These are phyloP conservation scores for Gryllus longicercus DNA, from an alignment of 2,888 invertebrate genomes.

Conservation along the genomic window DNA sequence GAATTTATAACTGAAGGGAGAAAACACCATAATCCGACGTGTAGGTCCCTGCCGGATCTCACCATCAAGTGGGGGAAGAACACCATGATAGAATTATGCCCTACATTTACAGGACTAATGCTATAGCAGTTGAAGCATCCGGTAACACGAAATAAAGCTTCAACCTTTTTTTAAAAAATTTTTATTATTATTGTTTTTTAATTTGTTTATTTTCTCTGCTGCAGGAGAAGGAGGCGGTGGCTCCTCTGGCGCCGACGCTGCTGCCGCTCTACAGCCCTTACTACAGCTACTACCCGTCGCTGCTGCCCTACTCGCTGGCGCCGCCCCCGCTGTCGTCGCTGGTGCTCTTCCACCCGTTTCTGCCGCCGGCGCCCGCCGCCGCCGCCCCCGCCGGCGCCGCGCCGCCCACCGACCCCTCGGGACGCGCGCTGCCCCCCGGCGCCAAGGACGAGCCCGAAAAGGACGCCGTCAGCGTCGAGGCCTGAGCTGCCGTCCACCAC, in stretches of 20 bases:
- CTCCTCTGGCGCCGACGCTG: not conserved
- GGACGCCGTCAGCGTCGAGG: constrained; percentile 24
- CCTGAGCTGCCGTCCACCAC: not conserved
- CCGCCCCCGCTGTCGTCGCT: not conserved
- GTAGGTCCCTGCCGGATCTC: too few species aligned
- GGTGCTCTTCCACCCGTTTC: not conserved
- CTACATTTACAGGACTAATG: too few species aligned
- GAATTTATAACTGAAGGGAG: too few species aligned
- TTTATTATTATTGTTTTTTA: too few species aligned
- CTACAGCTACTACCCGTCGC: not conserved
- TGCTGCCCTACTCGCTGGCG: not conserved
- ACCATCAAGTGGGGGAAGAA: too few species aligned
- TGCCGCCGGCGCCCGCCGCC: not conserved
- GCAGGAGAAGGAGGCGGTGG: not conserved
- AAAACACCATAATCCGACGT: too few species aligned
- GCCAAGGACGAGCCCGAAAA: constrained; percentile 24
- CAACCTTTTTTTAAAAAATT: too few species aligned
- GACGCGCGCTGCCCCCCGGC: not conserved
- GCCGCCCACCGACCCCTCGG: not conserved
- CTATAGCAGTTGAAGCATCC: too few species aligned
- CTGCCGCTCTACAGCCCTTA: not conserved
- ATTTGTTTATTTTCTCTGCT: not conserved
- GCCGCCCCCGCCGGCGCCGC: not conserved
- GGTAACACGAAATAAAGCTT: too few species aligned
- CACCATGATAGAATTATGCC: too few species aligned